Percentiles rank a stretch among this genome's conserved stretches.
Evolutionary conservation across 2,797 vertebrate species (phyloP).

Genomic region (Pristis pectinata): DNA sequence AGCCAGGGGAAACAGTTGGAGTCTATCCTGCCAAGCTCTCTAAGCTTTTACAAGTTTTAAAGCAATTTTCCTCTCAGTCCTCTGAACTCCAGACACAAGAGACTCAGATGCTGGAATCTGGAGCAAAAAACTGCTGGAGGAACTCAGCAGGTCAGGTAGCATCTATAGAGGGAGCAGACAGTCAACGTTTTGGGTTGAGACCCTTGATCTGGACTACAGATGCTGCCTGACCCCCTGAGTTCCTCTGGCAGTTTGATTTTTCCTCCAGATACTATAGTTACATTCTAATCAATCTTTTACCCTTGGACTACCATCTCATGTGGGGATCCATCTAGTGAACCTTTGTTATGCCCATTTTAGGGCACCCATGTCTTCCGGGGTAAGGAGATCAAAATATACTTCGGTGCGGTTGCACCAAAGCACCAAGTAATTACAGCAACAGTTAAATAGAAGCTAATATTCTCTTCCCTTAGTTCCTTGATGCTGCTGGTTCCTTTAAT

Average conservation of each 20-base stretch:
- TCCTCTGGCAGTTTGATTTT: too few species aligned
- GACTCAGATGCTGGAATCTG: too few species aligned
- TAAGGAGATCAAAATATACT: background rate
- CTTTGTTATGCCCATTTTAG: background rate
- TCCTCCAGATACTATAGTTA: background rate
- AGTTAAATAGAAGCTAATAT: background rate
- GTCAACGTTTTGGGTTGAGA: too few species aligned
- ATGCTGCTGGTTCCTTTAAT: background rate
- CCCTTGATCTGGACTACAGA: too few species aligned
- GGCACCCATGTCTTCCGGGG: background rate
- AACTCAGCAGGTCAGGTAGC: too few species aligned
- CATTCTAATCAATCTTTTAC: background rate
- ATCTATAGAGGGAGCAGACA: too few species aligned
- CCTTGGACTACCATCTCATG: background rate
- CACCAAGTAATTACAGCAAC: background rate
- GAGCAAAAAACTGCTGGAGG: too few species aligned
- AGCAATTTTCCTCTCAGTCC: background rate
- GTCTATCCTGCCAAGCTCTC: background rate
- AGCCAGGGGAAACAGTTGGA: background rate
- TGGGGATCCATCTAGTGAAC: background rate
- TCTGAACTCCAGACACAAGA: too few species aligned
- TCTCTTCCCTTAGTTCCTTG: too few species aligned
- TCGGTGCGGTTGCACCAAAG: background rate
- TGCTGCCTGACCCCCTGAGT: too few species aligned
- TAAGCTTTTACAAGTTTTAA: background rate